phyloP scores from a whole-genome alignment of 1,140 invertebrate species.

The Tetragonula clypearis region DNA sequence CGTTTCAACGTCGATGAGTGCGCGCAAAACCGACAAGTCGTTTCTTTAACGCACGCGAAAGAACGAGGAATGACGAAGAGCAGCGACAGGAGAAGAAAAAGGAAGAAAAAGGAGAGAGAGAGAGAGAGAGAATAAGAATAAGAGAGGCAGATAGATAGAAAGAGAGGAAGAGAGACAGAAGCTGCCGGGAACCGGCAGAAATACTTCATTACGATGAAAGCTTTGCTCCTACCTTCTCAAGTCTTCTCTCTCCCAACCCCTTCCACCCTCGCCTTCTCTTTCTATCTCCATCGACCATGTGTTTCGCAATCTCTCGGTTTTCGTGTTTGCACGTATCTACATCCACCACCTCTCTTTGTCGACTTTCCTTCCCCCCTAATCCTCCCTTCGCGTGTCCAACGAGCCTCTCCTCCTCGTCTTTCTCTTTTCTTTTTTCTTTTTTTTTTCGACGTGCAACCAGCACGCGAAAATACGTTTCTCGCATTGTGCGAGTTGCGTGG shows the following conservation, averaged over 20 bases:
- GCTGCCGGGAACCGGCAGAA: constrained; percentile 63
- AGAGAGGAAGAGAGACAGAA: constrained; percentile 38
- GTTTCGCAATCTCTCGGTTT: constrained; percentile 28
- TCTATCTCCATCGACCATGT: constrained; percentile 26
- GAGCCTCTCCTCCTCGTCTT: background rate
- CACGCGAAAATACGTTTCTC: constrained; percentile 12
- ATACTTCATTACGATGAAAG: constrained; percentile 79
- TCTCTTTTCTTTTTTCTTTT: background rate
- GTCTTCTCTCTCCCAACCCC: constrained; percentile 29
- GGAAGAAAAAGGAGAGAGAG: background rate
- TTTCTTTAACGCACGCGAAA: constrained; percentile 61
- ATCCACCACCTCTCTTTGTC: constrained; percentile 44
- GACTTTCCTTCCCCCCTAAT: constrained; percentile 36
- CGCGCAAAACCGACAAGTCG: constrained; percentile 65
- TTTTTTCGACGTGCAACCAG: background rate
- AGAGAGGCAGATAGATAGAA: background rate
- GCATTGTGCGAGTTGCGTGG: constrained; percentile 40
- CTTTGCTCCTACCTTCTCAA: constrained; percentile 64
- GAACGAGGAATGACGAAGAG: constrained; percentile 41
- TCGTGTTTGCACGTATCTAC: constrained; percentile 23
- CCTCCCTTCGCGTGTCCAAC: background rate
- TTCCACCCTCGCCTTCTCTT: constrained; percentile 10
- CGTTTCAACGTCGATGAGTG: constrained; percentile 41
- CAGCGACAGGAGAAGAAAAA: background rate
- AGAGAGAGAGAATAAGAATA: background rate